These are phyloP conservation scores for Campopleginae sp. DNA, from an alignment of 2,888 invertebrate species.

Conservation along the genomic window DNA sequence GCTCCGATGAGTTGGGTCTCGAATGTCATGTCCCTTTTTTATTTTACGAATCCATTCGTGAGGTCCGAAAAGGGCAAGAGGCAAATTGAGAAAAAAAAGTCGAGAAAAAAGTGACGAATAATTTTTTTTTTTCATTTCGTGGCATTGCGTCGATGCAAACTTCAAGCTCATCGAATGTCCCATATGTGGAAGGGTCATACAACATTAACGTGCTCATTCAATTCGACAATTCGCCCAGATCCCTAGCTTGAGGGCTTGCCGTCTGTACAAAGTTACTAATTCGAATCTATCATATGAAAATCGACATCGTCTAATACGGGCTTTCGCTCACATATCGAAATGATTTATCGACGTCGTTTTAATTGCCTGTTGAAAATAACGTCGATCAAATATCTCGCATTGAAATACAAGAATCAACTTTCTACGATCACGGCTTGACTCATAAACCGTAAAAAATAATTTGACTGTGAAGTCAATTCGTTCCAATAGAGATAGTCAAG, in stretches of 20 bases:
- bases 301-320: background rate
- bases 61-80: too few species aligned
- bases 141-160: too few species aligned
- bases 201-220: conserved; percentile 36
- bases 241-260: background rate
- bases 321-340: background rate
- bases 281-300: background rate
- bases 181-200: background rate
- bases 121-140: too few species aligned
- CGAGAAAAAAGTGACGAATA: too few species aligned
- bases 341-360: background rate
- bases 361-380: background rate
- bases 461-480: background rate
- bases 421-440: conserved; percentile 12
- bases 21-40: conserved; percentile 8
- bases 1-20: too few species aligned
- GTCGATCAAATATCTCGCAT: conserved; percentile 35
- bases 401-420: conserved; percentile 36
- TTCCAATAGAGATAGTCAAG: background rate
- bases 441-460: background rate
- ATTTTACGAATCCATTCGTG: too few species aligned
- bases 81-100: too few species aligned
- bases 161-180: background rate
- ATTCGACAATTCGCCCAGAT: conserved; percentile 21
- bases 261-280: background rate